phyloP scores from a whole-genome alignment of 2,113 vertebrate species.

The Manacus vitellinus region DNA sequence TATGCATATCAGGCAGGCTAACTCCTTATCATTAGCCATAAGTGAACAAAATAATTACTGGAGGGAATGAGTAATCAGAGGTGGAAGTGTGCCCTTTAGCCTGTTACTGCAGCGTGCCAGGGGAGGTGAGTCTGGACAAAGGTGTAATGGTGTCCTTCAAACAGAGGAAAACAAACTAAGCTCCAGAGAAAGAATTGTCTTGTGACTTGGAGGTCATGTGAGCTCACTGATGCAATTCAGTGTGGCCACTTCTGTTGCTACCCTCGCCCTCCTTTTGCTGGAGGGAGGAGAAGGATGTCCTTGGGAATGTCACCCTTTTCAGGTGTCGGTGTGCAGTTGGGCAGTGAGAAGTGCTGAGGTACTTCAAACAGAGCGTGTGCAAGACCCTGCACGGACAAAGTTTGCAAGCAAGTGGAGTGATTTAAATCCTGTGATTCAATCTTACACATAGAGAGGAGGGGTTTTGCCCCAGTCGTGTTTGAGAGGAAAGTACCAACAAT shows the following conservation, averaged over 20 bases:
- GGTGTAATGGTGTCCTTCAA: neutral
- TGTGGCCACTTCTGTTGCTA: fast-evolving
- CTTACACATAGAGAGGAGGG: neutral
- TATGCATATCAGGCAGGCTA: neutral
- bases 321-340: fast-evolving
- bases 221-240: fast-evolving
- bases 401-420: neutral
- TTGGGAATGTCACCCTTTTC: fast-evolving
- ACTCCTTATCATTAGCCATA: neutral
- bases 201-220: fast-evolving
- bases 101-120: fast-evolving
- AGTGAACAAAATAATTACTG: neutral
- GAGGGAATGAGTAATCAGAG: neutral
- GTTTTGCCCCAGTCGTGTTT: fast-evolving
- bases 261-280: neutral
- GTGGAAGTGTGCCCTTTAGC: neutral
- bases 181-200: neutral
- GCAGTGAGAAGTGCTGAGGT: fast-evolving
- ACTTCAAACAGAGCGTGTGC: fast-evolving
- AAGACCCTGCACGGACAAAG: fast-evolving
- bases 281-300: neutral
- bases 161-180: fast-evolving
- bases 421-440: neutral
- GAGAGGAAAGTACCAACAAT: neutral
- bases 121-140: neutral